Percentiles rank a stretch among this genome's conserved stretches.
Evolutionary conservation across 2,113 vertebrate species (phyloP).

Genomic region (Atherinomorus stipes): DNA sequence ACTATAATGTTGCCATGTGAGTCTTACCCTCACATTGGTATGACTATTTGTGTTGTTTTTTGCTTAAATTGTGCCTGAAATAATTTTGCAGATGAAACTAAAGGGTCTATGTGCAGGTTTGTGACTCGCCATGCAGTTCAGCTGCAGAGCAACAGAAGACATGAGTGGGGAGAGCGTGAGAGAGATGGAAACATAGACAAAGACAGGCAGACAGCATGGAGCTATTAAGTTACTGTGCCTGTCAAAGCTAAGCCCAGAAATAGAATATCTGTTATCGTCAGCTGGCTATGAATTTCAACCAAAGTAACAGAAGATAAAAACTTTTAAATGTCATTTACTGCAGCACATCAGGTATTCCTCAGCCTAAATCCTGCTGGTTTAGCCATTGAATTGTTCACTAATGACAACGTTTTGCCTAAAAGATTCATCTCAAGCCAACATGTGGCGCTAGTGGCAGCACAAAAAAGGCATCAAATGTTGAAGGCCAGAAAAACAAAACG

Average conservation of each 20-base stretch:
- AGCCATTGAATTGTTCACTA: no score
- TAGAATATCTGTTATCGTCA: slow-evolving; percentile 37
- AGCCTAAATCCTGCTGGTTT: no score
- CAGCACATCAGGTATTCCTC: no score
- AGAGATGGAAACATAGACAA: slow-evolving; percentile 23
- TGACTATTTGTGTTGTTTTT: background rate
- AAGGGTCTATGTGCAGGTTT: slow-evolving; percentile 1
- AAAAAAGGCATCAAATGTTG: background rate
- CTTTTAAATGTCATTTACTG: background rate
- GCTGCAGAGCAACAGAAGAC: no score
- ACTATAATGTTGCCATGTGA: slow-evolving; percentile 19
- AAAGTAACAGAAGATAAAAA: slow-evolving; percentile 10
- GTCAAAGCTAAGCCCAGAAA: slow-evolving; percentile 45
- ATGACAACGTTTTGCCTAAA: no score
- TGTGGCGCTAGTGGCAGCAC: no score
- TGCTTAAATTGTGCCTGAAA: slow-evolving; percentile 8
- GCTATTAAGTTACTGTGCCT: slow-evolving; percentile 47
- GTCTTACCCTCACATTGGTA: slow-evolving; percentile 8
- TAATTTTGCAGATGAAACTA: background rate
- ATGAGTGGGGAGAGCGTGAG: slow-evolving; percentile 3
- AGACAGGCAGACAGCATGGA: slow-evolving; percentile 35
- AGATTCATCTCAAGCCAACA: no score
- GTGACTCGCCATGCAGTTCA: no score
- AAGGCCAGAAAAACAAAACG: background rate
- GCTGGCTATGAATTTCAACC: slow-evolving; percentile 31